phyloP scores from a whole-genome alignment of 2,888 invertebrate genomes.

The Lamproptera curius region DNA sequence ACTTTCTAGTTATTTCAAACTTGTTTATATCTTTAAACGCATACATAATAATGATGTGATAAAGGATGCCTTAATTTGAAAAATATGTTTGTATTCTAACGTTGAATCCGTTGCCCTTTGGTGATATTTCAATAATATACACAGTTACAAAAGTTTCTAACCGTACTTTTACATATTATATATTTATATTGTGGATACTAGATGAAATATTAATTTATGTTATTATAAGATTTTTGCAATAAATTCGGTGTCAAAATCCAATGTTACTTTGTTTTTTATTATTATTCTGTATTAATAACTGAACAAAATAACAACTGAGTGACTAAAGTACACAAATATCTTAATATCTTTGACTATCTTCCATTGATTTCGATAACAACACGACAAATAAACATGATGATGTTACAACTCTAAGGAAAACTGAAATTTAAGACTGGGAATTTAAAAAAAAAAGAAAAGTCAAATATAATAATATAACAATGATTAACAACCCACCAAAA shows the following conservation, averaged over 20 bases:
- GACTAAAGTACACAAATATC: too few species aligned
- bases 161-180: slow-evolving; percentile 36
- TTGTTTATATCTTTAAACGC: slow-evolving; percentile 22
- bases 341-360: too few species aligned
- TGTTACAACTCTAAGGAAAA: too few species aligned
- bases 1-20: slow-evolving; percentile 5
- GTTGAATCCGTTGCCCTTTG: neutral
- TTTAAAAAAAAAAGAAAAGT: too few species aligned
- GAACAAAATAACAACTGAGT: too few species aligned
- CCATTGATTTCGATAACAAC: too few species aligned
- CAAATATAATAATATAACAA: too few species aligned
- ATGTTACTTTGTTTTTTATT: slow-evolving; percentile 7
- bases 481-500: too few species aligned
- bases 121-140: slow-evolving; percentile 1
- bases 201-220: slow-evolving; percentile 51
- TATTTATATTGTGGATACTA: slow-evolving; percentile 44
- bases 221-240: slow-evolving; percentile 41
- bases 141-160: slow-evolving; percentile 20
- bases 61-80: slow-evolving; percentile 55
- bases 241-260: slow-evolving; percentile 37
- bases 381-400: too few species aligned
- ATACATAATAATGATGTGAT: slow-evolving; percentile 51
- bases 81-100: slow-evolving; percentile 23
- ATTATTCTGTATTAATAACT: too few species aligned
- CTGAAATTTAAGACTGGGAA: too few species aligned